Base-by-base conservation (phyloP, 2,113 vertebrate species). In the Rhombomys opimus region DNA sequence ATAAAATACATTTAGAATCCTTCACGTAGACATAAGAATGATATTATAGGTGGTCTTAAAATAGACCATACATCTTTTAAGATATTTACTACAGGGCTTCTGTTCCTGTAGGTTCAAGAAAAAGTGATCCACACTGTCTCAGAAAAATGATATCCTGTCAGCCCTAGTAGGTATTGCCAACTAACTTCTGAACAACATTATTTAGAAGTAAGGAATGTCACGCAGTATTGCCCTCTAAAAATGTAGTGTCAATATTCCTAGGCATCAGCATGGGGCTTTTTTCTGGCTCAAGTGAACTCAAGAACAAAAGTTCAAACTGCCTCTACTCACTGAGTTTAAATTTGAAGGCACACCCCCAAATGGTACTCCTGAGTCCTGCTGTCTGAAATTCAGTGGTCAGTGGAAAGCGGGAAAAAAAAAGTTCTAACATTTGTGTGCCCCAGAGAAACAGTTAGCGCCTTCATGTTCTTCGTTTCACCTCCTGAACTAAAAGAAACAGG, bases 381-480 rank as follows among this genome's bases (percentile, higher is more conserved):
- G 27, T 85, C 4, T 70, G 57, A 67, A 72, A 68, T 67, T 84
- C 76, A 87, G 54, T 84, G 22, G 41, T 63, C 7, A 61, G 12
- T 15, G 38, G 6, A 41, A 46, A 89, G 22, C 8, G 91, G n/a
- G 76, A 41, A 78, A 41, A 41, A 41, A 68, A 77, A n/a, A 1
- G 61, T 77, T 61, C 8, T 67, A n/a, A 10, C 32, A 57, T 57
- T 63, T 70, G 68, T 80, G 77, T 61, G 30, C 78, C 59, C 80
- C 7, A 8, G 22, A 54, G 7, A n/a, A 27, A 65, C n/a, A 57
- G 73, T 73, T 90, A 81, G 87, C 2, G 59, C 22, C 27, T 59
- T 92, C 75, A 90, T 3, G 46, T 46, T 46, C 46, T 46, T 46
- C 46, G 35, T 61, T 95, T 95, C 2, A 90, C 81, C 90, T 92